phyloP scores from a whole-genome alignment of 2,113 vertebrate genomes.

The Atlantisia rogersi region DNA sequence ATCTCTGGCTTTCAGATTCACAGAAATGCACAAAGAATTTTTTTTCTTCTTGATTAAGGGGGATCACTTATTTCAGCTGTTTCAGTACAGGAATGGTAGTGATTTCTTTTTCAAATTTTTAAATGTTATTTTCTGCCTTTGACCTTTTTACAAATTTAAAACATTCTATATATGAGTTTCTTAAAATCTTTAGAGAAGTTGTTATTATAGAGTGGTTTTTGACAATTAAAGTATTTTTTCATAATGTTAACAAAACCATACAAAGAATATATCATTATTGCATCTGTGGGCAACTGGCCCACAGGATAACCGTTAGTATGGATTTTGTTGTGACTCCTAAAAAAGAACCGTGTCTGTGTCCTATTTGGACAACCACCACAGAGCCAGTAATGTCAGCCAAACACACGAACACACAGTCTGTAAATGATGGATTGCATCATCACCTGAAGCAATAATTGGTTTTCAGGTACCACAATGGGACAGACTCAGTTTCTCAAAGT shows the following conservation, averaged over 20 bases:
- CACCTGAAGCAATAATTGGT: neutral
- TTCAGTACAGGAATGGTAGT: neutral
- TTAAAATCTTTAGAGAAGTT: neutral
- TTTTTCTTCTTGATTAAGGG: neutral
- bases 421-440: neutral
- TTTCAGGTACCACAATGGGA: neutral
- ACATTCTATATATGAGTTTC: neutral
- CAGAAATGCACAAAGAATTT: neutral
- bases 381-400: neutral
- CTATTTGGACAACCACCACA: conserved; percentile 3
- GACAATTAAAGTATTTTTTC: neutral
- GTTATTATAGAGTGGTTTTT: neutral
- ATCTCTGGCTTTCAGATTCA: conserved; percentile 36
- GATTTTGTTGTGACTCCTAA: neutral
- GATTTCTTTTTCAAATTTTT: neutral
- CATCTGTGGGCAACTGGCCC: neutral
- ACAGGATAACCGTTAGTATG: neutral
- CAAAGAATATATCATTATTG: neutral
- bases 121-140: neutral
- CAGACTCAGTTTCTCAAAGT: neutral
- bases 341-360: neutral
- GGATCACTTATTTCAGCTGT: neutral
- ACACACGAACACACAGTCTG: neutral
- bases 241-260: neutral
- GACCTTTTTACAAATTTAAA: neutral